Percentiles rank a stretch among this genome's conserved stretches.
Evolutionary conservation across 2,888 invertebrate species (phyloP).

Genomic region (Hydrotaea diabolus): DNA sequence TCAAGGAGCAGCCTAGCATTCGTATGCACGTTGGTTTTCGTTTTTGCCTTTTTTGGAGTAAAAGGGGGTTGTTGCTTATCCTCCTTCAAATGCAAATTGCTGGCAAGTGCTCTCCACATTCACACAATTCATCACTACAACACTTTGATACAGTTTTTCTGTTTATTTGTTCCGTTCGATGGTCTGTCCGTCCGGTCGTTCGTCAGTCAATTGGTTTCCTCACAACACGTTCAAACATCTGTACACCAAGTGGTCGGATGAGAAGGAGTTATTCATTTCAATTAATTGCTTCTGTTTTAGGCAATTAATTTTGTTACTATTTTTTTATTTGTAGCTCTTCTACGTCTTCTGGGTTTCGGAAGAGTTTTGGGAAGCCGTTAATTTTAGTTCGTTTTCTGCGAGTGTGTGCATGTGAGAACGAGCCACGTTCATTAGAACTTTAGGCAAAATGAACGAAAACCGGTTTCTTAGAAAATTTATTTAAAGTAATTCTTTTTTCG

Average conservation of each 20-base stretch:
- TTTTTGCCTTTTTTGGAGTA: background rate
- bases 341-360: background rate
- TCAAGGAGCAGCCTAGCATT: background rate
- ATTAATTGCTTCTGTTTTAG: slow-evolving; percentile 68
- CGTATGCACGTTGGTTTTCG: background rate
- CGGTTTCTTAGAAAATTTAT: slow-evolving; percentile 29
- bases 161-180: slow-evolving; percentile 29
- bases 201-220: slow-evolving; percentile 15
- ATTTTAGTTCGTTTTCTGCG: slow-evolving; percentile 22
- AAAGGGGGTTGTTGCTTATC: background rate
- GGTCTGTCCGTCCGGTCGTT: background rate
- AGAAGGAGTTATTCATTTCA: slow-evolving; percentile 54
- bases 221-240: background rate
- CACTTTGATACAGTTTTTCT: slow-evolving; percentile 31
- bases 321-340: slow-evolving; percentile 19
- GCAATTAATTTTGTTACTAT: slow-evolving; percentile 65
- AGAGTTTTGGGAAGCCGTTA: slow-evolving; percentile 29
- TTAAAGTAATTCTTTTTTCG: slow-evolving; percentile 33
- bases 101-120: background rate
- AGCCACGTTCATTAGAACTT: slow-evolving; percentile 14
- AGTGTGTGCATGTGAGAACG: slow-evolving; percentile 2
- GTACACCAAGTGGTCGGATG: background rate
- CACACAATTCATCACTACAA: slow-evolving; percentile 34
- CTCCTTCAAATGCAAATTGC: slow-evolving; percentile 30
- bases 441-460: slow-evolving; percentile 9